Base-by-base conservation (phyloP, 2,888 invertebrate genomes). In the Phyllotreta cruciferae region DNA sequence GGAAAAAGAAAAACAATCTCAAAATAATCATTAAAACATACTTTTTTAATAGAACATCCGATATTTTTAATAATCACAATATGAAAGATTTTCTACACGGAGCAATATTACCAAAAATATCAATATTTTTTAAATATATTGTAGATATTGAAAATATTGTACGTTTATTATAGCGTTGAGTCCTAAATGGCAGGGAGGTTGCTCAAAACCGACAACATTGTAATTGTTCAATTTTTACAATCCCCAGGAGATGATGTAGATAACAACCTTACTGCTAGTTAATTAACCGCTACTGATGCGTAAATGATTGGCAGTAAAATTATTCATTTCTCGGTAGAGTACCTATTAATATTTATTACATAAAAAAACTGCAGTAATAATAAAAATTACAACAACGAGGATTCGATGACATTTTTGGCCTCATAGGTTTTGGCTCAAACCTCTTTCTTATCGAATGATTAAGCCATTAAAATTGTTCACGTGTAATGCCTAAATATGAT, bases 271-370 rank as follows among this genome's bases (percentile, higher is more conserved):
- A 64, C 65, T 66, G 68, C 68, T 60, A 63, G 66, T 66, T 75
- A 75, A 76, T 75, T 75, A 74, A 70, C 72, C 70, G 69, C 71
- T 70, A 73, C 72, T 75, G 74, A 75, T 73, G 74, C 75, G 73
- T 75, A 73, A 74, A 75, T 74, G 74, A 76, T 75, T 74, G 74
- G 71, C 67, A 74, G 69, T 71, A 69, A 73, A 70, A 70, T 73
- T 73, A 67, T 73, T 73, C 73, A 71, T 73, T 70, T 71, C 69
- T 68, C 60, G 41, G 55, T 55, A 42, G 54, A 54, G 3, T 54
- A 55, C 44, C 44, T 13, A 55, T 55, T 55, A 55, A 55, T 55
- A 42, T 42, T 42, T 55, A 55, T 55, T 44, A 42, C 44, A 56
- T 44, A 8, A n/a, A 35, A n/a, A 56, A 47, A 45, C 47, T 38